A percentile compares a stretch with the other conserved stretches of the same genome.
These are phyloP conservation scores for Brachylomia viminalis DNA, from an alignment of 2,888 invertebrate species.

Conservation along the genomic window DNA sequence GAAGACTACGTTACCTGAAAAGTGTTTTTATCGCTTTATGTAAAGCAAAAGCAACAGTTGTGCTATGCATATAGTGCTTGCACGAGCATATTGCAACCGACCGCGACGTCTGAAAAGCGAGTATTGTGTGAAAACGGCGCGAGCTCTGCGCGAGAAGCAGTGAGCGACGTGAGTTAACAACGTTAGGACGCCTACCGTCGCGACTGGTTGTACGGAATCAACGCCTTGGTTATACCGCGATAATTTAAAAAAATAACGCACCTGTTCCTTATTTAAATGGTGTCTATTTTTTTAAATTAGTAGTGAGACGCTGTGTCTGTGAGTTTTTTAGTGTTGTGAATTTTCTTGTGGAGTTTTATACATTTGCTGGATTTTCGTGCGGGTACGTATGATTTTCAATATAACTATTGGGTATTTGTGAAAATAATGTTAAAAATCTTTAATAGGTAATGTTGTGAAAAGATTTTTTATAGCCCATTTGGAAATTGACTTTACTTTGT, in stretches of 20 bases:
- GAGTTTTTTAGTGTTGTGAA: slow-evolving; percentile 51
- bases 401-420: neutral
- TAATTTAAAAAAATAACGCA: slow-evolving; percentile 68
- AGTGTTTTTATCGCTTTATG: slow-evolving; percentile 39
- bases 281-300: slow-evolving; percentile 39
- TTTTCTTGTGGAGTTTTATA: slow-evolving; percentile 50
- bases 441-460: neutral
- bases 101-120: slow-evolving; percentile 66
- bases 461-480: neutral
- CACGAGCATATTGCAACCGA: slow-evolving; percentile 61
- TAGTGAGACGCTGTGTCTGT: slow-evolving; percentile 28
- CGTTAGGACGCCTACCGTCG: slow-evolving; percentile 75
- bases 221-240: slow-evolving; percentile 68
- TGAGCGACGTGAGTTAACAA: slow-evolving; percentile 78
- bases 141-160: slow-evolving; percentile 75
- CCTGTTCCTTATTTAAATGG: slow-evolving; percentile 32
- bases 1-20: slow-evolving; percentile 30
- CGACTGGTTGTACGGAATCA: slow-evolving; percentile 53
- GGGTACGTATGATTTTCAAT: slow-evolving; percentile 49
- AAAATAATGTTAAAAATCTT: neutral
- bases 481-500: neutral
- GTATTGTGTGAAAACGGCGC: slow-evolving; percentile 69
- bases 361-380: slow-evolving; percentile 53
- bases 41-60: slow-evolving; percentile 76
- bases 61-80: slow-evolving; percentile 53